Conservation (phyloP, 2,797 vertebrate genomes). For the Pampus argenteus region DNA sequence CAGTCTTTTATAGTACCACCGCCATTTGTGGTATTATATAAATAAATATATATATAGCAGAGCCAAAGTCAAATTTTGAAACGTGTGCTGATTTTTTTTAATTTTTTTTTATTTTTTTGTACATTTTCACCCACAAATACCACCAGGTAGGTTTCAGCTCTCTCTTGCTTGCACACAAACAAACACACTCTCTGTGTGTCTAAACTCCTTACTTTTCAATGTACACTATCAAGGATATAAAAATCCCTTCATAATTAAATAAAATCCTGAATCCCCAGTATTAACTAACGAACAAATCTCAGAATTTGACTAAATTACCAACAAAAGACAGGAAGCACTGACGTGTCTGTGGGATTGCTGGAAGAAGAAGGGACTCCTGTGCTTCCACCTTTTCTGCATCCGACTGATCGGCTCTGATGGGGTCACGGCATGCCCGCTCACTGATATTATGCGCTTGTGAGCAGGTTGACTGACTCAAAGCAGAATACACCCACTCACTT, state of each 20-base stretch:
- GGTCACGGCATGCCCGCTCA: slow-evolving; percentile 26
- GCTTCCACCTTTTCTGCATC: slow-evolving; percentile 21
- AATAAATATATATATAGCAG: no score
- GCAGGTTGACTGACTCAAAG: slow-evolving; percentile 16
- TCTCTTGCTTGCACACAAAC: neutral
- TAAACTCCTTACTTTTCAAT: neutral
- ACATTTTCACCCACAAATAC: slow-evolving; percentile 15
- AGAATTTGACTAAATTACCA: neutral
- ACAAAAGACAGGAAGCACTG: slow-evolving; percentile 11
- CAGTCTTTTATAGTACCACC: neutral
- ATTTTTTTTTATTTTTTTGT: neutral
- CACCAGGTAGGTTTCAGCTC: neutral
- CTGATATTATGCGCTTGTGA: slow-evolving; percentile 5
- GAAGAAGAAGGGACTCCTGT: neutral
- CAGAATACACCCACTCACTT: neutral
- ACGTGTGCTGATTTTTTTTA: neutral
- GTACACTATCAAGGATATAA: slow-evolving; percentile 7
- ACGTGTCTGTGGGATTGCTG: neutral
- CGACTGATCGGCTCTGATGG: neutral
- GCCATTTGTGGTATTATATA: neutral
- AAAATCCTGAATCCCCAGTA: slow-evolving; percentile 29
- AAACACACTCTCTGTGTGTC: neutral
- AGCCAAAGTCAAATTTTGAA: no score
- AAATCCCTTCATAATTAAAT: neutral
- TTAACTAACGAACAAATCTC: slow-evolving; percentile 15